These are phyloP conservation scores for Miichthys miiuy DNA, from an alignment of 2,797 vertebrate species.

Conservation along the genomic window DNA sequence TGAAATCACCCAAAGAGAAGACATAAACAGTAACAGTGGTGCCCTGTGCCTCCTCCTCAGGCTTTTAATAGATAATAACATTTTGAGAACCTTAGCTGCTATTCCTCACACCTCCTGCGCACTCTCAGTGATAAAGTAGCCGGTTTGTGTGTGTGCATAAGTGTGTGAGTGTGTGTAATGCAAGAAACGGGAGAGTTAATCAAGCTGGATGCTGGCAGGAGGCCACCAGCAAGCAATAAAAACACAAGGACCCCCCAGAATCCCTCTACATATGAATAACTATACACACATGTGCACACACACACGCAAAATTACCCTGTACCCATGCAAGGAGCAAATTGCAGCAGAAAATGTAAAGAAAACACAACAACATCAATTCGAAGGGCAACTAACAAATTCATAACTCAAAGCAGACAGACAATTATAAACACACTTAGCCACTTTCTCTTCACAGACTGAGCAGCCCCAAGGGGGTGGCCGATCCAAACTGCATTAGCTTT, in stretches of 20 bases:
- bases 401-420: constrained; percentile 36
- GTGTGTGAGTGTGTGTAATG: constrained; percentile 23
- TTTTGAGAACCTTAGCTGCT: constrained; percentile 66
- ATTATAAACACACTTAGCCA: constrained; percentile 19
- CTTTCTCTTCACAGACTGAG: constrained; percentile 25
- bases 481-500: constrained; percentile 63
- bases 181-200: constrained; percentile 67
- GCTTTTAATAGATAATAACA: constrained; percentile 76
- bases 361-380: constrained; percentile 11
- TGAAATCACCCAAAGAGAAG: constrained; percentile 56
- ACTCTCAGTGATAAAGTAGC: constrained; percentile 52
- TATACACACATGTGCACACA: constrained; percentile 21
- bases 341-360: constrained; percentile 23
- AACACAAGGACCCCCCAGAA: constrained; percentile 72
- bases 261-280: constrained; percentile 47
- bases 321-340: constrained; percentile 6
- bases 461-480: constrained; percentile 29
- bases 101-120: constrained; percentile 57
- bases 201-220: constrained; percentile 70
- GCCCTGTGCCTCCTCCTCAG: constrained; percentile 45
- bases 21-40: constrained; percentile 51
- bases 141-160: constrained; percentile 21
- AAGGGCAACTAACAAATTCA: constrained; percentile 31
- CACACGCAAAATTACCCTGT: constrained; percentile 24
- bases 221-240: constrained; percentile 77